phyloP scores from a whole-genome alignment of 1,140 invertebrate genomes.

The Leptinotarsa texana region DNA sequence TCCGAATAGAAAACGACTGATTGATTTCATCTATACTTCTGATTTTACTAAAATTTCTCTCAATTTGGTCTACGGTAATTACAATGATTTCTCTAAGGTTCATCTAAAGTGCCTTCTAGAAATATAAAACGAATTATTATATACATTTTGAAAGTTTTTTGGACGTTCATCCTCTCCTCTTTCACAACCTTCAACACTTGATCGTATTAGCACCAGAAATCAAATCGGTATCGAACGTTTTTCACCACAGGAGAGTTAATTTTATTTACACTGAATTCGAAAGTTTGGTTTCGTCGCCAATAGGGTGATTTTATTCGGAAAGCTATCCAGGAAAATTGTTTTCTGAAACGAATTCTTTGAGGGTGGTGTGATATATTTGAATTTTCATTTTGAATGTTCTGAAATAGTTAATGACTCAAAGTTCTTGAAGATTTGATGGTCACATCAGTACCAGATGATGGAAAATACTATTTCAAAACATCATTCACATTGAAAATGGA shows the following conservation, averaged over 20 bases:
- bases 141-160: slow-evolving; percentile 26
- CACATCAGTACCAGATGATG: too few relatives aligned
- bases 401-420: too few relatives aligned
- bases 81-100: slow-evolving; percentile 36
- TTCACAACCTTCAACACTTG: slow-evolving; percentile 31
- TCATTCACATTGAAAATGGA: too few relatives aligned
- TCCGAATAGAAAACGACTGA: too few relatives aligned
- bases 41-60: background rate
- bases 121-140: slow-evolving; percentile 37
- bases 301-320: too few relatives aligned
- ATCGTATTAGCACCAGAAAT: slow-evolving; percentile 33
- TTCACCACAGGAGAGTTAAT: slow-evolving; percentile 18
- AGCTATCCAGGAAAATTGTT: background rate
- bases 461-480: too few relatives aligned
- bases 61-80: slow-evolving; percentile 26
- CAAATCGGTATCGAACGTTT: slow-evolving; percentile 18
- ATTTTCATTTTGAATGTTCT: too few relatives aligned
- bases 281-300: background rate
- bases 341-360: too few relatives aligned
- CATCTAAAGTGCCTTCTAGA: slow-evolving; percentile 36
- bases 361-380: too few relatives aligned
- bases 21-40: background rate
- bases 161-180: slow-evolving; percentile 24
- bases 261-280: slow-evolving; percentile 32
- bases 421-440: too few relatives aligned